Percentiles rank a stretch among this genome's conserved stretches.
Evolutionary conservation across 2,113 vertebrate genomes (phyloP).

Genomic region (Chloropsis cyanopogon): DNA sequence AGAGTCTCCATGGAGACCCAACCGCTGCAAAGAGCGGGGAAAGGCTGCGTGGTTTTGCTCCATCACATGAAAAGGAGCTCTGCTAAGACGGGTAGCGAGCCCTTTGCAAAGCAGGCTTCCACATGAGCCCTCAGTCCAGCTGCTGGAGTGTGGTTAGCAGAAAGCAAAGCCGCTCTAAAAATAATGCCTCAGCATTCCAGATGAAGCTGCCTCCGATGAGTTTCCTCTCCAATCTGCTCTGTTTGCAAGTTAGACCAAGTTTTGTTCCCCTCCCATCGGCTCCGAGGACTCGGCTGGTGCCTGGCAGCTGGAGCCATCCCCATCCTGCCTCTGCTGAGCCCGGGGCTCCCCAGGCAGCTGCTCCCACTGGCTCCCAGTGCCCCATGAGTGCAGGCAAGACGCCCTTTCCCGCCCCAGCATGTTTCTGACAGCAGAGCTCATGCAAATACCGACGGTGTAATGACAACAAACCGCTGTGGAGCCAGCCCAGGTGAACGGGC

Average conservation of each 20-base stretch:
- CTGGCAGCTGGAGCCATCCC: not conserved
- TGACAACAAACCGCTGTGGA: not conserved
- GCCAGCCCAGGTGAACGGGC: not conserved
- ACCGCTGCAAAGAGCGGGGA: not conserved
- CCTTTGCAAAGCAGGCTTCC: constrained; percentile 2
- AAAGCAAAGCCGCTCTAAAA: constrained; percentile 30
- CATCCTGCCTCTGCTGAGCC: not conserved
- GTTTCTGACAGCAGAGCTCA: not conserved
- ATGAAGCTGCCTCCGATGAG: not conserved
- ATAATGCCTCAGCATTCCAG: constrained; percentile 37
- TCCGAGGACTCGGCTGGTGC: not conserved
- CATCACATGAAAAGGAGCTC: not conserved
- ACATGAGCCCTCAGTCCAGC: not conserved
- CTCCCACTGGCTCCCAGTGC: not conserved
- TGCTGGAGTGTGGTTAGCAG: constrained; percentile 19
- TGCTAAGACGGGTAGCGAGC: not conserved
- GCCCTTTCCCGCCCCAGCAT: not conserved
- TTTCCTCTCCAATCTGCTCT: not conserved
- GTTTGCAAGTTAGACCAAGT: constrained; percentile 12
- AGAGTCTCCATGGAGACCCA: not conserved
- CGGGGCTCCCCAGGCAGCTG: not conserved
- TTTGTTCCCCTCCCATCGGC: not conserved
- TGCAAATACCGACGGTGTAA: not conserved
- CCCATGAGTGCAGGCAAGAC: accelerated
- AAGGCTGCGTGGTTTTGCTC: not conserved